phyloP scores from a whole-genome alignment of 2,113 vertebrate species.

The Hippocampus abdominalis region DNA sequence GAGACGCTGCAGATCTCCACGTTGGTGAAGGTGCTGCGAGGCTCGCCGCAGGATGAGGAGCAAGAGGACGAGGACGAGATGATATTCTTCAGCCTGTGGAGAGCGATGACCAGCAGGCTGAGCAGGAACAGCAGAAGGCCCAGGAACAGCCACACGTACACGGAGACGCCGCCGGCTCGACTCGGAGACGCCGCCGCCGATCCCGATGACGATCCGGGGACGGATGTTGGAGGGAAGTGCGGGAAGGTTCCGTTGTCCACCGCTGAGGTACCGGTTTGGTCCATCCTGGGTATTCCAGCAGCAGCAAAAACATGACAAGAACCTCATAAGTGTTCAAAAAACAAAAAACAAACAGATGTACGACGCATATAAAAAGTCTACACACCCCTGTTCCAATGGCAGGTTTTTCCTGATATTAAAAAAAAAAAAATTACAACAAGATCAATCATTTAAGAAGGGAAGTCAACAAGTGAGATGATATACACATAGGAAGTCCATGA shows the following conservation, averaged over 20 bases:
- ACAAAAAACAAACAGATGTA: not conserved
- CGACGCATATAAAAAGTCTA: not conserved
- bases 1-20: constrained; percentile 96
- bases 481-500: no score
- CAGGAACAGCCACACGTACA: constrained; percentile 95
- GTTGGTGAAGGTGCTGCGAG: constrained; percentile 93
- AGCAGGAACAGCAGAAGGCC: constrained; percentile 90
- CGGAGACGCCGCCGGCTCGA: constrained; percentile 81
- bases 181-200: constrained; percentile 75
- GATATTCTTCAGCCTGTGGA: constrained; percentile 95
- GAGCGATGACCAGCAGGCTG: constrained; percentile 86
- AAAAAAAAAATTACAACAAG: no score
- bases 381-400: not conserved
- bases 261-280: constrained; percentile 48
- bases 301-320: not conserved
- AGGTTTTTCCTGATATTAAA: not conserved
- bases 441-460: no score
- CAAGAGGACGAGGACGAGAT: constrained; percentile 87
- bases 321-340: not conserved
- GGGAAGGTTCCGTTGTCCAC: constrained; percentile 83
- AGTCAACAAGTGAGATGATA: no score
- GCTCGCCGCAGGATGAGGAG: constrained; percentile 87
- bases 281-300: constrained; percentile 66
- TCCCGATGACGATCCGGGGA: constrained; percentile 78
- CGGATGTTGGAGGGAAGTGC: constrained; percentile 82